These are phyloP conservation scores for Ptychochromis oligacanthus DNA, from an alignment of 2,113 vertebrate genomes.

Conservation along the genomic window DNA sequence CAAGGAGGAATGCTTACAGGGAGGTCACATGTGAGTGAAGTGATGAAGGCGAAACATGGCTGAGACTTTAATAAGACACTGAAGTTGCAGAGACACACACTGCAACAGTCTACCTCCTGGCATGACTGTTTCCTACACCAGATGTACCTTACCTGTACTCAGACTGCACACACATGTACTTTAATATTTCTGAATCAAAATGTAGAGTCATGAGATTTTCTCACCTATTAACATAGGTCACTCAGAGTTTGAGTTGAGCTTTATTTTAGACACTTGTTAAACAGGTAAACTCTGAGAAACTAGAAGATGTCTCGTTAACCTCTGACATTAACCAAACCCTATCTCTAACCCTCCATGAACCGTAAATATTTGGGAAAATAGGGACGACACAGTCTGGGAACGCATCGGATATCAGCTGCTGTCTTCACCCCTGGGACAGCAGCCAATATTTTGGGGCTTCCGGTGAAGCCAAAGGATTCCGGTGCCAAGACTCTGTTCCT, in stretches of 20 bases:
- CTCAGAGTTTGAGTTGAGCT: not conserved
- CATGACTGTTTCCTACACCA: not conserved
- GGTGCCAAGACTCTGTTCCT: not conserved
- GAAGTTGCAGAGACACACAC: not conserved
- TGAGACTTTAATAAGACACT: not conserved
- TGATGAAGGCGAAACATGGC: not conserved
- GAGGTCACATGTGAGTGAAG: not conserved
- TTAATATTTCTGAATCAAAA: not conserved
- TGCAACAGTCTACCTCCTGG: not conserved
- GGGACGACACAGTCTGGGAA: not conserved
- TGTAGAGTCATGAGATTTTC: not conserved
- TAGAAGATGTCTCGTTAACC: too few species aligned
- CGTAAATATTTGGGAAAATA: not conserved
- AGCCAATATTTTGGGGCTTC: too few species aligned
- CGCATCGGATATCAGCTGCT: not conserved
- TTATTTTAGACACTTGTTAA: too few species aligned
- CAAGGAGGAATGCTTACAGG: slow-evolving; percentile 64
- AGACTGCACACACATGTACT: not conserved
- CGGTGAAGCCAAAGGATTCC: too few species aligned
- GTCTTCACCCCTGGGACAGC: not conserved
- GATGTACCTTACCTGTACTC: not conserved
- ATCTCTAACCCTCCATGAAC: not conserved
- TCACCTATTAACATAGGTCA: not conserved
- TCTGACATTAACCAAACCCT: not conserved
- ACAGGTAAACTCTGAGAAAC: not conserved